These are phyloP conservation scores for Celastrina argiolus DNA, from an alignment of 2,888 invertebrate species.

Conservation along the genomic window DNA sequence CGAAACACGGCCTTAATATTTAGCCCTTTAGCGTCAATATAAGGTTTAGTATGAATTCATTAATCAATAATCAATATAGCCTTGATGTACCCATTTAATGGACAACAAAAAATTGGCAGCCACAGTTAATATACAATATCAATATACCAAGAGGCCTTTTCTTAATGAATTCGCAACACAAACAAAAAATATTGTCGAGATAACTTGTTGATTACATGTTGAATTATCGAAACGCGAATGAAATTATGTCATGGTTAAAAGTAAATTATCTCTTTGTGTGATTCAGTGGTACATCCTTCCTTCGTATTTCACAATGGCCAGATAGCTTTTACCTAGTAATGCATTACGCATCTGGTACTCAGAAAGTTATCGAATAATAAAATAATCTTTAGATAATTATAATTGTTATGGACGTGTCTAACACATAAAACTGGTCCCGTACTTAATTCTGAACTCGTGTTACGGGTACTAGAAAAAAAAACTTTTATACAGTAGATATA, in stretches of 20 bases:
- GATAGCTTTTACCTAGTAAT: background rate
- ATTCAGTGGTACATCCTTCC: background rate
- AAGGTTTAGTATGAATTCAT: too few species aligned
- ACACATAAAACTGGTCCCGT: too few species aligned
- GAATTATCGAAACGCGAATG: conserved; percentile 3
- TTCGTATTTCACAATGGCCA: background rate
- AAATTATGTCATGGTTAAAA: conserved; percentile 16
- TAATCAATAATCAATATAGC: background rate
- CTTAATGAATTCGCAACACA: background rate
- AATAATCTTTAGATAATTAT: too few species aligned
- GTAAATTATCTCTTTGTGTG: conserved; percentile 18
- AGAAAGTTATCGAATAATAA: background rate
- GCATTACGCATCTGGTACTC: background rate
- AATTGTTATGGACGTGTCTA: too few species aligned
- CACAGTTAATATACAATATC: background rate
- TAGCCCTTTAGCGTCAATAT: too few species aligned
- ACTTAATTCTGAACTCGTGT: too few species aligned
- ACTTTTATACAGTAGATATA: too few species aligned
- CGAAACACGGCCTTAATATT: too few species aligned
- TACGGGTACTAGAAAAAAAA: too few species aligned
- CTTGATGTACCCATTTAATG: background rate
- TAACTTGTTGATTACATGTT: conserved; percentile 8
- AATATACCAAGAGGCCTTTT: background rate
- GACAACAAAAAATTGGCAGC: background rate
- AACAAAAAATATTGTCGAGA: conserved; percentile 1